Base-by-base conservation (phyloP, 92 coral and sea anemone species). In the Paramuricea clavata region DNA sequence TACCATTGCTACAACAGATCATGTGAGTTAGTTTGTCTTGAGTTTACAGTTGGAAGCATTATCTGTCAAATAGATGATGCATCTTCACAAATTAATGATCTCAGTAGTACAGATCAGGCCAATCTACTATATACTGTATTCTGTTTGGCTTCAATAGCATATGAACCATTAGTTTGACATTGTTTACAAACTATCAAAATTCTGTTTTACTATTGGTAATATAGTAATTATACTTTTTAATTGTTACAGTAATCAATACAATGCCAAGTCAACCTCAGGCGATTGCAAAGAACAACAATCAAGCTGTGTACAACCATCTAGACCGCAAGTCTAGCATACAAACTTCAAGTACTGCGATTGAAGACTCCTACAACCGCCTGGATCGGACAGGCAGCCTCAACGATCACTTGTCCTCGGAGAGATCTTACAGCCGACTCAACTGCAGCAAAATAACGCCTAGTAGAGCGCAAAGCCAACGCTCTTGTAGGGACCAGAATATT, bases 351-450 rank as follows among this genome's bases (percentile, higher is more conserved):
- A 79, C 61, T 11, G 78, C 34, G 15, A 27, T 72, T 10, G 50
- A 27, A 3, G 83, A 34, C 5, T 78, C 83, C 2, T 78, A 78
- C 42, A 70, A 78, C 39, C 68, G 69, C 12, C 70, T 78, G 0
- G 83, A 78, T 32, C 83, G 70, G 12, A 54, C 23, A 2, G 83
- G 69, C 0, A 79, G 84, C 56, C 36, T 79, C 36, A 79, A 12
- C 59, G 73, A 60, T 17, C 71, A 21, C 36, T 25, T 33, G 12
- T 79, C 84, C 12, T 32, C 25, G 12, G 84, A 79, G 12, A 79
- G 50, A 28, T 57, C 84, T 15, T 79, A 79, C 57, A 79, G 84
- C 12, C 73, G 73, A 22, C 56, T 79, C 26, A 79, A 79, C 73
- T 34, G 74, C 27, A 79, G 10, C 56, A 79, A 15, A 0, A 28